Conservation (phyloP, 2,113 vertebrate genomes). For the Myrmecobius fasciatus region DNA sequence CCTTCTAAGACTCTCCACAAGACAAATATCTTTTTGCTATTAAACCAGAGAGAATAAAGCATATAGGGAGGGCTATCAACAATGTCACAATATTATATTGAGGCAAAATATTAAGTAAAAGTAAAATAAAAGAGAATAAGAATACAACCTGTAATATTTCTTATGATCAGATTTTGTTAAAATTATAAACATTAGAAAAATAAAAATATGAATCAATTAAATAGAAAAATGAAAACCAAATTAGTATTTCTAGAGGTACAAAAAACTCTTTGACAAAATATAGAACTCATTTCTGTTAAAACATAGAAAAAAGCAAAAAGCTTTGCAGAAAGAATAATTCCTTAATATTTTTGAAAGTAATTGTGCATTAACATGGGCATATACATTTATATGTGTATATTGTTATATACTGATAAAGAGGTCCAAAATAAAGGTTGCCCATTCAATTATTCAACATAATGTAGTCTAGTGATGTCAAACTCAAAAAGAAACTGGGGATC, state of each 20-base stretch:
- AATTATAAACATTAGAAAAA: neutral
- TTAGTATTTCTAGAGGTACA: neutral
- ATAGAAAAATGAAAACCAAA: neutral
- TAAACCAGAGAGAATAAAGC: too few species aligned
- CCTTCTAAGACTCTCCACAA: too few species aligned
- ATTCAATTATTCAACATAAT: neutral
- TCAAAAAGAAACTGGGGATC: neutral
- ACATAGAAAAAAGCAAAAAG: neutral
- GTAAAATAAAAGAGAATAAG: neutral
- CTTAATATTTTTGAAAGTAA: neutral
- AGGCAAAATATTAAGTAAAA: neutral
- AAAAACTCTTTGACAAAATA: neutral
- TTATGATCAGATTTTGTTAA: neutral
- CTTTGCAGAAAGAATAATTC: neutral
- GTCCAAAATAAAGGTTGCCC: neutral
- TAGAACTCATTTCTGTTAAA: neutral
- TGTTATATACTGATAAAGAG: neutral
- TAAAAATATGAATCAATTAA: neutral
- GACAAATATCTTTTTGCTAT: too few species aligned
- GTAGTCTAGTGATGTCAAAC: neutral
- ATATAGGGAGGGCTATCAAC: neutral
- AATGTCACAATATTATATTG: neutral
- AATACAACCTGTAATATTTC: neutral
- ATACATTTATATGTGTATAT: too few species aligned
- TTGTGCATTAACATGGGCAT: too few species aligned